Base-by-base conservation (phyloP, 2,113 vertebrate genomes). In the Peromyscus californicus region DNA sequence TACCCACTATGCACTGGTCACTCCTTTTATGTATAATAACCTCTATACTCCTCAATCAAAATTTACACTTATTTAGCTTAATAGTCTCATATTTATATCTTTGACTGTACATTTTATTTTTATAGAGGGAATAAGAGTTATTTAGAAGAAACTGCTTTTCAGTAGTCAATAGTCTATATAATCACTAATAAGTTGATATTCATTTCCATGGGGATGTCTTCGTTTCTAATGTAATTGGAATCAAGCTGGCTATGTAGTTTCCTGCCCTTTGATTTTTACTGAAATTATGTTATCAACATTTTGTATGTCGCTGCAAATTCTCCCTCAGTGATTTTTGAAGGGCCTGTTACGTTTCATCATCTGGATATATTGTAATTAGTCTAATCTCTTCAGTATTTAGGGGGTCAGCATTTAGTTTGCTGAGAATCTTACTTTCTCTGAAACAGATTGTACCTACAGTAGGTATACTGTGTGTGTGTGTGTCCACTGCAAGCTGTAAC, bases 201-300 rank as follows among this genome's bases (percentile, higher is more conserved):
- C 82, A 95, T 96, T 96, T 91, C 90, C 72, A 75, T 0, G 26
- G 83, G 15, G 39, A 83, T 93, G 82, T 57, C 89, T 97, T 79
- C 3, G n/a, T 97, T 93, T 96, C 94, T 91, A 94, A 93, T 89
- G 74, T 89, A 98, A 96, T 70, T 96, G 86, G 67, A 97, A 96
- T 94, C 89, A 96, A 75, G 90, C 11, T 15, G 78, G 91, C 91
- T 96, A 96, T 67, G 7, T 5, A 59, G 89, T 96, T 97, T 96
- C 82, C 94, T 96, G 54, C 39, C 94, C 94, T 97, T 97, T 80
- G 75, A 75, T 95, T 96, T 97, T 95, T 91, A 85, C 85, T 91
- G 89, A 97, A 96, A 96, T 97, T 82, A 89, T 90, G 93, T 82
- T 61, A 90, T 92, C 94, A 91, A n/a, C 85, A 90, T 95, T 97